Percentiles rank a stretch among this genome's conserved stretches.
Evolutionary conservation across 2,888 invertebrate species (phyloP).

Genomic region (Crematogaster levior): DNA sequence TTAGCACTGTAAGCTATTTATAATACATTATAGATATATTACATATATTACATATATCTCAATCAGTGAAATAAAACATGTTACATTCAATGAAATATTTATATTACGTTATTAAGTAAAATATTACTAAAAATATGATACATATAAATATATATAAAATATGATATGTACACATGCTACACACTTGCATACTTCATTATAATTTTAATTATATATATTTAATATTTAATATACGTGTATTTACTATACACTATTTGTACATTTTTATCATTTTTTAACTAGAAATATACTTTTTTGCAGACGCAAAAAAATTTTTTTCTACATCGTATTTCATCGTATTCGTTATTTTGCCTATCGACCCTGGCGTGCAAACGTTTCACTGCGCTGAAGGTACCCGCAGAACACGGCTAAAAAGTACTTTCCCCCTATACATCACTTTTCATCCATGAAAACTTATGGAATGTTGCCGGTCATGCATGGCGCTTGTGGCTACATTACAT

Average conservation of each 20-base stretch:
- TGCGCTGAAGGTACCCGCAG: neutral
- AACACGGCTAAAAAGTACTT: conserved; percentile 31
- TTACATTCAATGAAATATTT: neutral
- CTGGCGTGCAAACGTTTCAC: neutral
- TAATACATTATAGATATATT: too few species aligned
- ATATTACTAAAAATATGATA: neutral
- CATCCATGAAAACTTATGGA: conserved; percentile 42
- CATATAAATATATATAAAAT: too few species aligned
- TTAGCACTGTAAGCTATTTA: too few species aligned
- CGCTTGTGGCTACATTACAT: conserved; percentile 16
- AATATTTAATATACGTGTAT: neutral
- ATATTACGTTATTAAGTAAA: neutral
- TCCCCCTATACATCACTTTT: conserved; percentile 27
- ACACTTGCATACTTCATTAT: neutral
- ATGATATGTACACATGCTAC: neutral
- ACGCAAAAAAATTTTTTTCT: neutral
- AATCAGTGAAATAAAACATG: neutral
- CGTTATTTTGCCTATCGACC: conserved; percentile 10
- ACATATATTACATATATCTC: neutral
- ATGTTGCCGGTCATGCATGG: conserved; percentile 21
- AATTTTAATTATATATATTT: neutral
- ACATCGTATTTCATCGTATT: neutral
- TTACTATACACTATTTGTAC: neutral
- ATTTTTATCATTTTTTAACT: neutral
- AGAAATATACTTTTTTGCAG: too few species aligned